Conservation (phyloP, 1,140 invertebrate species). For the Lamellibrachia luymesi region DNA sequence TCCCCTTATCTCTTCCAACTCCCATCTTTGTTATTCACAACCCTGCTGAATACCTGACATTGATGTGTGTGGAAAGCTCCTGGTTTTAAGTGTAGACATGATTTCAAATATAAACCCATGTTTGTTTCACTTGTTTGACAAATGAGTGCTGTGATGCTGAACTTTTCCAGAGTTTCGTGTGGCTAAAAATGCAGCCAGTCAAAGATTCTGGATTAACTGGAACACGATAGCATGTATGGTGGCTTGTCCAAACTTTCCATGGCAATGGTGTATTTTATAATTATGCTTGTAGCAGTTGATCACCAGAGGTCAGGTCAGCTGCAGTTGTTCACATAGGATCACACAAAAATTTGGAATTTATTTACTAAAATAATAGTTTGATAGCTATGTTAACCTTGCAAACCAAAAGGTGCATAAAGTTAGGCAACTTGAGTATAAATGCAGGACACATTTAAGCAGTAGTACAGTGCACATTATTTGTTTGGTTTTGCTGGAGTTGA, state of each 20-base stretch:
- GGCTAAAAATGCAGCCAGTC: neutral
- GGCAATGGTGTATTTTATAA: too few species aligned
- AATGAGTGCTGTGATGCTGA: neutral
- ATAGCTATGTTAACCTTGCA: too few species aligned
- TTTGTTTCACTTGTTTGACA: neutral
- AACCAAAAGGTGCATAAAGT: too few species aligned
- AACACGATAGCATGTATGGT: too few species aligned
- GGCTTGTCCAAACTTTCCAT: too few species aligned
- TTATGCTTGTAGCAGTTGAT: too few species aligned
- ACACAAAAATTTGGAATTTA: too few species aligned
- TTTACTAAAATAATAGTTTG: too few species aligned
- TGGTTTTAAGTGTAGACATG: neutral
- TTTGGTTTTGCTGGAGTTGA: neutral
- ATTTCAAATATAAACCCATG: neutral
- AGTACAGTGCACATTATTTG: neutral
- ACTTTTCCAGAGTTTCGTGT: neutral
- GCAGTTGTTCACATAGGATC: too few species aligned
- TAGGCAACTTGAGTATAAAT: too few species aligned
- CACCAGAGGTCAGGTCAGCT: too few species aligned
- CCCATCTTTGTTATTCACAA: neutral
- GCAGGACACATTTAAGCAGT: neutral
- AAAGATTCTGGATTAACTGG: neutral
- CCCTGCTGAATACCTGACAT: neutral
- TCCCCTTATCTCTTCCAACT: neutral
- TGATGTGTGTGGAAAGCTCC: neutral